Evolutionary conservation across 2,888 invertebrate species (phyloP).

Genomic region (Julus scandinavius): DNA sequence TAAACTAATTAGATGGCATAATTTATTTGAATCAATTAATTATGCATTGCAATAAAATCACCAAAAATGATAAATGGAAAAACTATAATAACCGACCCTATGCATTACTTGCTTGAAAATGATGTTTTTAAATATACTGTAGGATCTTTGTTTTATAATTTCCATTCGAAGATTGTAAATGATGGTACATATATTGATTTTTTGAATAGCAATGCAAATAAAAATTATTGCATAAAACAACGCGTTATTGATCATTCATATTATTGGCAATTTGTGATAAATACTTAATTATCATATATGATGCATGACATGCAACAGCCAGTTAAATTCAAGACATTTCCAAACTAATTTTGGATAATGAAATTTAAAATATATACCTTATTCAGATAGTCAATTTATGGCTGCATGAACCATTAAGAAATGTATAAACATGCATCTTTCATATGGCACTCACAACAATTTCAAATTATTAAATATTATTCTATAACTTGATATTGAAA

Average conservation of each 20-base stretch:
- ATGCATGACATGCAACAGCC: neutral
- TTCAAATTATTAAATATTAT: neutral
- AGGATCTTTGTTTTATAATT: neutral
- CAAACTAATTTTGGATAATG: neutral
- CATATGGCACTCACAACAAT: neutral
- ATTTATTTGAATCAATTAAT: neutral
- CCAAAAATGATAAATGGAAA: neutral
- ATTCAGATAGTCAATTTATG: too few relatives aligned
- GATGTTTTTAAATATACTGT: neutral
- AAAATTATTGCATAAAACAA: neutral
- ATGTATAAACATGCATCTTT: neutral
- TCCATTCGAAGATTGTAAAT: neutral
- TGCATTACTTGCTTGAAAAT: neutral
- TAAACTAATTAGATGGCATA: neutral
- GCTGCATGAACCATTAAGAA: neutral
- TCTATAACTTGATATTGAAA: neutral
- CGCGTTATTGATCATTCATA: neutral
- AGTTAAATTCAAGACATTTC: neutral
- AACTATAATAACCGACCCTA: neutral
- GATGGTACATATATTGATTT: neutral
- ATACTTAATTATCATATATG: neutral
- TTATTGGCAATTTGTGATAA: conserved; percentile 20
- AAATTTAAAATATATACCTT: neutral
- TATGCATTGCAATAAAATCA: conserved; percentile 32
- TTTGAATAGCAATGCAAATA: neutral